phyloP scores from a whole-genome alignment of 1,140 invertebrate genomes.

The Coenobita brevimanus region DNA sequence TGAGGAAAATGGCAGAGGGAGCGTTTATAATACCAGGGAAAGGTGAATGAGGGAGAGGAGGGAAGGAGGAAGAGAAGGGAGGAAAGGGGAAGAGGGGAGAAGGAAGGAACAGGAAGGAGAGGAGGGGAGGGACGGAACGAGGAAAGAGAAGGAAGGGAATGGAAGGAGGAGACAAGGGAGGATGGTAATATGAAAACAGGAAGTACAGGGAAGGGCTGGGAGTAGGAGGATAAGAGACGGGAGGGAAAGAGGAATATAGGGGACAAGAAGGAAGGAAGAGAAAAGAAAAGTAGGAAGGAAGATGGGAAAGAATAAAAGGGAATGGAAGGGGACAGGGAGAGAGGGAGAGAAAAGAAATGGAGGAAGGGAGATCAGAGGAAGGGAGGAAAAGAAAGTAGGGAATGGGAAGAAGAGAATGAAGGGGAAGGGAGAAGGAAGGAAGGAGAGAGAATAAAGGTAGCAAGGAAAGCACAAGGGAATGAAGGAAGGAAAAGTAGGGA shows the following conservation, averaged over 20 bases:
- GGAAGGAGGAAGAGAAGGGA: background rate
- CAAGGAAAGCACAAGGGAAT: too few relatives aligned
- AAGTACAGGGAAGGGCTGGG: too few relatives aligned
- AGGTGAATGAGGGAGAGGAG: background rate
- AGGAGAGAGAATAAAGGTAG: too few relatives aligned
- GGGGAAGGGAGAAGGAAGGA: background rate
- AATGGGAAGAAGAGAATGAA: background rate
- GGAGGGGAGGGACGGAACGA: background rate
- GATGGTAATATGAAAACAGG: too few relatives aligned
- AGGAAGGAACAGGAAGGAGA: background rate
- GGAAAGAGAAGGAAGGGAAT: too few relatives aligned
- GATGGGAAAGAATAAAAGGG: background rate
- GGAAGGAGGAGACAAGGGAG: too few relatives aligned
- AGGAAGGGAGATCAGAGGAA: background rate
- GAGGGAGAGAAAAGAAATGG: background rate
- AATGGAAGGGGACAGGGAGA: background rate
- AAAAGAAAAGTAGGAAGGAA: background rate
- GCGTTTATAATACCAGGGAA: background rate
- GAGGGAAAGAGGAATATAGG: background rate
- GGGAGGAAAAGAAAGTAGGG: background rate
- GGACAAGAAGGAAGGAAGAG: background rate
- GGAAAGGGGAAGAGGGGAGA: background rate
- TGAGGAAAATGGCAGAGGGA: background rate
- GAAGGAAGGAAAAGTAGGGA: background rate
- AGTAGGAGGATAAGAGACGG: background rate